Base-by-base conservation (phyloP, 2,113 vertebrate genomes). In the Tachysurus fulvidraco region DNA sequence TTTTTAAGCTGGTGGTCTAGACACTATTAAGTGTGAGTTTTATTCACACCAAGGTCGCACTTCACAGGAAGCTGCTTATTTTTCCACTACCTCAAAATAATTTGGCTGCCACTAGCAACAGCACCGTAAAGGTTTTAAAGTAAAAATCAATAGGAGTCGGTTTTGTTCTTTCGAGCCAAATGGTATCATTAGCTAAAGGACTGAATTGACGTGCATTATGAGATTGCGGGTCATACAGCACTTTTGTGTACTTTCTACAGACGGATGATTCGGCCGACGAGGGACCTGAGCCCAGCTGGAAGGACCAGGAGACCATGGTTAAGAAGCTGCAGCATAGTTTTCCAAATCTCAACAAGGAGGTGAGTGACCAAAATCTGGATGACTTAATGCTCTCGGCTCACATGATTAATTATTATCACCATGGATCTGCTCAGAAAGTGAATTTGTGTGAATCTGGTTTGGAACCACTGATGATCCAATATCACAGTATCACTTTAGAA, bases 341-440 rank as follows among this genome's bases (percentile, higher is more conserved):
- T 90, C 96, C 96, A 44, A 91, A 89, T 88, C 82, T 97, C 87
- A 95, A 96, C 91, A 96, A 96, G 87, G 94, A 96, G 93, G 96
- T 97, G 89, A 95, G 94, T 85, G 44, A 71, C 12, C 36, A 3
- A 30, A 21, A 21, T 54, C 54, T 44, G 30, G 55, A 23, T 17
- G 2, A 55, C 9, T 41, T 9, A 7, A 41, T 73, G 65, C 44
- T 23, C 36, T 36, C 4, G 44, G 0, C 4, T 46, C 28, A 21
- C 36, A 44, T 0, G 69, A 73, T 19, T 41, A 41, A 52, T 67
- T 13, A 52, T 46, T 52, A n/a, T 21, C 52, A 46, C 50, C 30
- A 50, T 52, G 46, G 62, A 23, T 14, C 71, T 36, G 36, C 4
- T 36, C 36, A 55, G 25, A 46, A 77, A 12, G 46, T 52, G 23